Base-by-base conservation (phyloP, 1,140 invertebrate species). In the Eumeta japonica region DNA sequence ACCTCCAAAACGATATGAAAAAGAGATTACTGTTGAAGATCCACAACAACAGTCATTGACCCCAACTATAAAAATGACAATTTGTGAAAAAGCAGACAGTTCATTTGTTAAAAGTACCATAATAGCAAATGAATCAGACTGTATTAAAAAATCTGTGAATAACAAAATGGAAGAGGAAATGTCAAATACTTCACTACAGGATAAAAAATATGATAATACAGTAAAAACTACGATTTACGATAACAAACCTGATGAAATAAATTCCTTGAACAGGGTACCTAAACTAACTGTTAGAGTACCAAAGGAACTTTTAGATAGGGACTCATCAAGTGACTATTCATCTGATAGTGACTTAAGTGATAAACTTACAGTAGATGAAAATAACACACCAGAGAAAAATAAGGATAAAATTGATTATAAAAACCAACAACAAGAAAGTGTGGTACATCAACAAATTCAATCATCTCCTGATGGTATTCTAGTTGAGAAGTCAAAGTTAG, bases 311-410 rank as follows among this genome's bases (percentile, higher is more conserved):
- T 47, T 67, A 34, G 75, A 76, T 36, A 73, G 74, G 50, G 70
- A 75, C 49, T 76, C 76, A 16, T 76, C 75, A 38, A 75, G 63
- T 62, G 75, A 77, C 47, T 66, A 74, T 41, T 74, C 75, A 41
- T 76, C 66, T 41, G 77, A 78, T 40, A 81, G 79, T 68, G 79
- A 81, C 62, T 68, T 71, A 37, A 81, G 79, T 66, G 79, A 81
- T 29, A 81, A 81, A 50, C 48, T 77, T 30, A 77, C 72, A 24
- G 65, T 78, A 52, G 76, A 68, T 54, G 59, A 62, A 34, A 45
- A 56, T 35, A 52, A 50, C 31, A 43, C 36, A 37, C 50, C 38
- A 16, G 42, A 41, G 28, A 53, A 58, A 35, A 35, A 54, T 45
- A 34, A 37, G 12, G 36, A 39, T 19, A 35, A 28, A 11, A 17